These are phyloP conservation scores for Enoplosus armatus DNA, from an alignment of 2,797 vertebrate genomes.

Conservation along the genomic window DNA sequence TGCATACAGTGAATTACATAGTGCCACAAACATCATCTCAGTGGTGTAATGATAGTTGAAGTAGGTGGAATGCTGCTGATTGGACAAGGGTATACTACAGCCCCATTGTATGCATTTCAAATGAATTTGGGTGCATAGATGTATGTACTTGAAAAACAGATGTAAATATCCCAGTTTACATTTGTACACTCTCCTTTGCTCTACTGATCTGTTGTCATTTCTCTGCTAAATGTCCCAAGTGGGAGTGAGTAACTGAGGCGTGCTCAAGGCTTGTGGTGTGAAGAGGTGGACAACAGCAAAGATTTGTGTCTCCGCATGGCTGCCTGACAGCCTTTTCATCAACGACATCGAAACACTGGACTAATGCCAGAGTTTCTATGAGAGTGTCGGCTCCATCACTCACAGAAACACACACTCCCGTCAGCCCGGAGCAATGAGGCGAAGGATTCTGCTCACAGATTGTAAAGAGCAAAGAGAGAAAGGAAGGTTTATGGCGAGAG, in stretches of 20 bases:
- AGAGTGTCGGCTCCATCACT: conserved; percentile 47
- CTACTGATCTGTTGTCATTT: conserved; percentile 16
- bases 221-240: conserved; percentile 25
- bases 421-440: conserved; percentile 35
- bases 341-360: conserved; percentile 41
- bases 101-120: conserved; percentile 74
- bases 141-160: conserved; percentile 28
- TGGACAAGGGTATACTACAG: conserved; percentile 44
- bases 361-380: conserved; percentile 48
- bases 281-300: conserved; percentile 37
- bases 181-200: conserved; percentile 7
- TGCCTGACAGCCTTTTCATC: conserved; percentile 58
- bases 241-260: not conserved
- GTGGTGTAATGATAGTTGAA: conserved; percentile 35
- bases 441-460: conserved; percentile 22
- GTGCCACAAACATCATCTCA: conserved; percentile 37
- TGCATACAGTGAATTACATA: conserved; percentile 34
- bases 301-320: conserved; percentile 35
- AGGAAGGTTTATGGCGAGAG: not conserved
- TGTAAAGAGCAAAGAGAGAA: not conserved
- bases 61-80: conserved; percentile 48
- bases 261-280: conserved; percentile 18
- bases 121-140: conserved; percentile 42
- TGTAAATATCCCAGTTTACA: conserved; percentile 27
- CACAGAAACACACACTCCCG: conserved; percentile 42